Evolutionary conservation across 1,140 invertebrate genomes (phyloP), one percentile per base, ranked within the genome.

Genomic region (Colletes latitarsis): DNA sequence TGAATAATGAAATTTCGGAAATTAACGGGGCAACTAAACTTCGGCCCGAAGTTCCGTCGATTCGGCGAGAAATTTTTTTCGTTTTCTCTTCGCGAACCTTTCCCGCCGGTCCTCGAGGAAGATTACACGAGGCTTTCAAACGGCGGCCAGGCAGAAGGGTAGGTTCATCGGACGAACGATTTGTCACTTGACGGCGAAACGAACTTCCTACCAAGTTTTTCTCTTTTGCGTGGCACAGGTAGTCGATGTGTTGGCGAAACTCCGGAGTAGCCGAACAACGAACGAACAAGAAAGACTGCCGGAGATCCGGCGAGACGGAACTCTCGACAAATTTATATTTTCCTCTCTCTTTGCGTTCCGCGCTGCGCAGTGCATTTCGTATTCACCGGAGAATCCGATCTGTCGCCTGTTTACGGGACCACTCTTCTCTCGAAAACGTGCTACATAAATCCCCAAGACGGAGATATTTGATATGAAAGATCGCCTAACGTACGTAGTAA

Each of bases 311-410:
- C 43, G 19, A 21, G 41, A 30, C 39, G n/a, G 49, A 74, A 81
- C 71, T 85, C 83, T 76, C 62, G 55, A 68, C 72, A 60, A 73
- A 83, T 85, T 81, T 85, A 66, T 85, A 81, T 75, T 68, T 62
- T 73, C 72, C 21, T 46, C 9, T 19, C n/a, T 8, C 19, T 15
- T 15, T 17, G 4, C 69, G 57, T 41, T n/a, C 58, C 14, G 15
- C 67, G 41, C 41, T 66, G 46, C 57, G 62, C 67, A n/a, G 58
- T 71, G 21, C 46, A 60, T 58, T 78, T 78, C 52, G 43, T 57
- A 49, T 72, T 68, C 67, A 12, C 9, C 21, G 19, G 15, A 46
- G 30, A 67, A 69, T 30, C 55, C 55, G 58, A 12, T 60, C 12
- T 53, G 21, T 49, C 41, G 75, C 70, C 63, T 80, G 71, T 78